Conservation (phyloP, 2,113 vertebrate genomes). For the Oncorhynchus nerka region DNA sequence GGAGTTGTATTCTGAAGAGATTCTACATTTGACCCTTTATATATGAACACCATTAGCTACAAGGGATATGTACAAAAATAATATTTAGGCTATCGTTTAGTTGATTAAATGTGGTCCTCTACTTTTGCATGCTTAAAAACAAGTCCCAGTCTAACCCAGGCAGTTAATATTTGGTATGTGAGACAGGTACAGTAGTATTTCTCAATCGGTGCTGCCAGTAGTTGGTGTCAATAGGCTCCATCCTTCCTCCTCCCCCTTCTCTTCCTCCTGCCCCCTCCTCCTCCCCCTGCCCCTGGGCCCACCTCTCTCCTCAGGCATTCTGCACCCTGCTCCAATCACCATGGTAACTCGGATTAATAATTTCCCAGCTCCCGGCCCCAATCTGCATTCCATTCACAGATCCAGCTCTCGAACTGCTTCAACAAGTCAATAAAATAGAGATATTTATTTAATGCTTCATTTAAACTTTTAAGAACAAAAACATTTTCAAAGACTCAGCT, state of each 20-base stretch:
- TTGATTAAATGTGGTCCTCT: no score
- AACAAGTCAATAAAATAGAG: neutral
- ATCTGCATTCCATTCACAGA: conserved; percentile 9
- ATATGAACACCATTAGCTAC: no score
- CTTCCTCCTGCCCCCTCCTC: neutral
- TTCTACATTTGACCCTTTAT: no score
- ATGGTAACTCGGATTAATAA: conserved; percentile 25
- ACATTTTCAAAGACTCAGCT: no score
- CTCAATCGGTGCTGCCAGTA: conserved; percentile 20
- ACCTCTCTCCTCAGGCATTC: conserved; percentile 12
- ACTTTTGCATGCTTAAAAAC: no score
- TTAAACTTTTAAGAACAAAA: no score
- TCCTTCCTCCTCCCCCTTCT: neutral
- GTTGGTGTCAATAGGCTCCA: neutral
- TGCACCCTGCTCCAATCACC: conserved; percentile 11
- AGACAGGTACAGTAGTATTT: conserved; percentile 31
- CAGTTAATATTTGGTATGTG: conserved; percentile 7
- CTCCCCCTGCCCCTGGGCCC: neutral
- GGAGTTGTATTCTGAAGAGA: no score
- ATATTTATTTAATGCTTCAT: no score
- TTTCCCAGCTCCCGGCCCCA: neutral
- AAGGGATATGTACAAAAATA: no score
- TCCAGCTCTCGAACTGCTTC: neutral
- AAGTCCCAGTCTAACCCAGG: neutral
- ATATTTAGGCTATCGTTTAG: no score